Percentiles rank a stretch among this genome's conserved stretches.
Evolutionary conservation across 2,888 invertebrate genomes (phyloP).

Genomic region (Hemicrepidius hirtus): DNA sequence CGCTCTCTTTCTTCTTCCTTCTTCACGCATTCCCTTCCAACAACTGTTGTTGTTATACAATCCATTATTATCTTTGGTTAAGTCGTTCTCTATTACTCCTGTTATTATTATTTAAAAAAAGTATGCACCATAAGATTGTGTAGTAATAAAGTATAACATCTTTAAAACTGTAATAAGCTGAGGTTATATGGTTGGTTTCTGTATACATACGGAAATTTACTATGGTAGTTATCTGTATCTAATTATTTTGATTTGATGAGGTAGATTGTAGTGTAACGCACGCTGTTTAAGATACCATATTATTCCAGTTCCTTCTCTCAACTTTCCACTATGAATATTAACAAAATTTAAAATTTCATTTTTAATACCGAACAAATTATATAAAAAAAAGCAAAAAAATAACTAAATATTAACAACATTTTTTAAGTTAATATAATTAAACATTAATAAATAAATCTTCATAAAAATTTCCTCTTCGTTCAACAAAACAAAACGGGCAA

Average conservation of each 20-base stretch:
- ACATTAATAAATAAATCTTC: conserved; percentile 55
- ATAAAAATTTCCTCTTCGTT: conserved; percentile 46
- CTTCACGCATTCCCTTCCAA: conserved; percentile 21
- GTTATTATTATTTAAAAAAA: conserved; percentile 38
- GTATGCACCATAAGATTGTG: conserved; percentile 51
- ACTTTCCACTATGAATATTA: conserved; percentile 65
- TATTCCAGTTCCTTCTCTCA: conserved; percentile 66
- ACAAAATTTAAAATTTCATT: conserved; percentile 54
- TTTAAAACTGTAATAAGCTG: conserved; percentile 58
- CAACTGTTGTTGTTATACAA: conserved; percentile 27
- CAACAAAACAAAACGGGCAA: conserved; percentile 55
- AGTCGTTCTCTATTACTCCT: conserved; percentile 28
- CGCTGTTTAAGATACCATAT: conserved; percentile 69
- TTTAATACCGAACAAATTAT: conserved; percentile 56
- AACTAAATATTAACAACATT: conserved; percentile 49
- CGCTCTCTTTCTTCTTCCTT: background rate
- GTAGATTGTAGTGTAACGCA: conserved; percentile 70
- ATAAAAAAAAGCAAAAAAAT: conserved; percentile 50
- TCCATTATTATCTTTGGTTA: conserved; percentile 48
- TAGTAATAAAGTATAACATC: conserved; percentile 40
- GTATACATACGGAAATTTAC: conserved; percentile 69
- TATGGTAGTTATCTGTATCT: conserved; percentile 67
- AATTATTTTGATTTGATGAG: conserved; percentile 72
- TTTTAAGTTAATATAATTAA: conserved; percentile 48
- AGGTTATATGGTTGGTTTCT: conserved; percentile 68